phyloP scores from a whole-genome alignment of 2,888 invertebrate species.

The Chirona hameri region DNA sequence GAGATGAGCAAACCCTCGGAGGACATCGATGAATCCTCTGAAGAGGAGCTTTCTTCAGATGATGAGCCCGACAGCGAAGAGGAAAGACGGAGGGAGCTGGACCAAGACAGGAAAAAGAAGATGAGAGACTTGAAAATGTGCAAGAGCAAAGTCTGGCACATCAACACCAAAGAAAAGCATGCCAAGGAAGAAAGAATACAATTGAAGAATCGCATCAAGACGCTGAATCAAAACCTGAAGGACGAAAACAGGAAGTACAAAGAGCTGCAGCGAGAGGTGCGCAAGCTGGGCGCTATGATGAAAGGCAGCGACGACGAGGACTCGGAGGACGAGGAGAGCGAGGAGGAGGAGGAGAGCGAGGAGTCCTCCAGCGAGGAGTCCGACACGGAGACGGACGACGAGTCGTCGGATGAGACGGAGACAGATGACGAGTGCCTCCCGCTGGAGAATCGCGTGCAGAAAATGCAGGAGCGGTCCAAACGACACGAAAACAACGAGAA shows the following conservation, averaged over 20 bases:
- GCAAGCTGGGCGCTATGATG: constrained; percentile 61
- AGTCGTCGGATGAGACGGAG: constrained; percentile 33
- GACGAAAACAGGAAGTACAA: constrained; percentile 79
- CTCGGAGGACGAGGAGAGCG: constrained; percentile 50
- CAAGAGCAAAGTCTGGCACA: constrained; percentile 48
- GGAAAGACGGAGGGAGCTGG: constrained; percentile 38
- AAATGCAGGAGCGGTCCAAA: constrained; percentile 54
- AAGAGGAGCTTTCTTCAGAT: constrained; percentile 42
- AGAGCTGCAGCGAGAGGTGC: constrained; percentile 77
- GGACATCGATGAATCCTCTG: constrained; percentile 6
- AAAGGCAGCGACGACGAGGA: constrained; percentile 42
- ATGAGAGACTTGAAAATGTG: constrained; percentile 68
- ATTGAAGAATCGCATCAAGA: constrained; percentile 74
- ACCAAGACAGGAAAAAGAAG: constrained; percentile 55
- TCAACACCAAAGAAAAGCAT: constrained; percentile 43
- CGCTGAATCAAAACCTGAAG: constrained; percentile 63
- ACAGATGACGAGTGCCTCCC: constrained; percentile 35
- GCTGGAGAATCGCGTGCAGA: constrained; percentile 30
- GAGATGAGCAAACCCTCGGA: constrained; percentile 40
- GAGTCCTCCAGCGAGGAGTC: constrained; percentile 34
- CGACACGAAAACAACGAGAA: constrained; percentile 73
- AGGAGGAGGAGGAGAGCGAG: not conserved
- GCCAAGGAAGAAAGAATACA: constrained; percentile 67
- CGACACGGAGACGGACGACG: constrained; percentile 35
- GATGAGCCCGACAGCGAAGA: constrained; percentile 39